Evolutionary conservation across 2,888 invertebrate species (phyloP).

Genomic region (Dynastes hyllus): DNA sequence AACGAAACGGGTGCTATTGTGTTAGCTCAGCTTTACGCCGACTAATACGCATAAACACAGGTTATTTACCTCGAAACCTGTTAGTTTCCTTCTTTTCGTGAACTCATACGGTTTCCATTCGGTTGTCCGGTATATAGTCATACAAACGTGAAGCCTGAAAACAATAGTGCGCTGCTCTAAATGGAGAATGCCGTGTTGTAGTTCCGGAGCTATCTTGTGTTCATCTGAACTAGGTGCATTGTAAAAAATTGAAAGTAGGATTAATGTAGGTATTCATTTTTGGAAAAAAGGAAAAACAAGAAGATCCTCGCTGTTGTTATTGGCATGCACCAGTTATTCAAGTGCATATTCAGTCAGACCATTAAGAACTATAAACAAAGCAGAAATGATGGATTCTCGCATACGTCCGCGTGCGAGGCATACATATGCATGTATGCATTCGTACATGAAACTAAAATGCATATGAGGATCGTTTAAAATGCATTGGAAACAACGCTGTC

Average conservation of each 20-base stretch:
- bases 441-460: too few relatives aligned
- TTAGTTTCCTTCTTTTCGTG: constrained; percentile 24
- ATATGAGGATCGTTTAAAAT: too few relatives aligned
- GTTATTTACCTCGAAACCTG: constrained; percentile 42
- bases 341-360: neutral
- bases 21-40: neutral
- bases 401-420: neutral
- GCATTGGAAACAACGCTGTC: too few relatives aligned
- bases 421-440: too few relatives aligned
- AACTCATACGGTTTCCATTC: constrained; percentile 18
- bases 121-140: neutral
- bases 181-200: constrained; percentile 17
- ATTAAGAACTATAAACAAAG: constrained; percentile 11
- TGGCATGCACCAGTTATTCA: constrained; percentile 20
- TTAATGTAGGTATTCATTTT: constrained; percentile 14
- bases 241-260: constrained; percentile 26
- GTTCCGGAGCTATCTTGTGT: constrained; percentile 8
- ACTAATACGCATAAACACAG: neutral
- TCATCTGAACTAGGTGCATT: constrained; percentile 5
- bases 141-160: neutral
- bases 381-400: neutral
- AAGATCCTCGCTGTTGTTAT: constrained; percentile 7
- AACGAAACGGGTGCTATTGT: neutral
- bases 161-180: constrained; percentile 9
- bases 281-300: neutral